Conservation (phyloP, 2,113 vertebrate species). For the Hiodon tergisus region DNA sequence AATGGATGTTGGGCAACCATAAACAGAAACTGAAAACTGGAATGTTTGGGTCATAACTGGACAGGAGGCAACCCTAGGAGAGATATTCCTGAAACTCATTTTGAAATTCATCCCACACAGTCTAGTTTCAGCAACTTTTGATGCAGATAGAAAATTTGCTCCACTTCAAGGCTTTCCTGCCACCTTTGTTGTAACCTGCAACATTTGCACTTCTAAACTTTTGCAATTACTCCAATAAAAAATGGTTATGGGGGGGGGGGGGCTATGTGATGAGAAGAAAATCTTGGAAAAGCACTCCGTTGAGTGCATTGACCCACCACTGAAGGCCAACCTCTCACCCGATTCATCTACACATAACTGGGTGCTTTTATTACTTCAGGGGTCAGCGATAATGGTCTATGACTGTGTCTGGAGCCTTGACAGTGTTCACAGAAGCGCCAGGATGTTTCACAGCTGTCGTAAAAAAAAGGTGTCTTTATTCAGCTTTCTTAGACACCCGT, state of each 20-base stretch:
- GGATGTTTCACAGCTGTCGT: neutral
- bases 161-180: neutral
- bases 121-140: neutral
- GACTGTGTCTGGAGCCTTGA: slow-evolving; percentile 21
- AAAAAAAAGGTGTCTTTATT: too few species aligned
- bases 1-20: neutral
- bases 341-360: slow-evolving; percentile 35
- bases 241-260: neutral
- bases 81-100: slow-evolving; percentile 8
- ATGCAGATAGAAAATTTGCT: slow-evolving; percentile 15
- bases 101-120: neutral
- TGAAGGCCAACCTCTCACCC: slow-evolving; percentile 42
- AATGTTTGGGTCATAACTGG: neutral
- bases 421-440: slow-evolving; percentile 13
- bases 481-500: too few species aligned
- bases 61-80: neutral
- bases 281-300: slow-evolving; percentile 38
- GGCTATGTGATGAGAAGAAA: slow-evolving; percentile 18
- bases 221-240: slow-evolving; percentile 32
- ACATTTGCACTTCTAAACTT: slow-evolving; percentile 36
- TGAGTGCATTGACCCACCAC: slow-evolving; percentile 50
- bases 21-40: neutral
- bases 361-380: slow-evolving; percentile 40
- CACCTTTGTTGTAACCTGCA: slow-evolving; percentile 17
- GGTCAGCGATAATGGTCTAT: slow-evolving; percentile 47